Evolutionary conservation across 2,113 vertebrate genomes (phyloP).

Genomic region (Anthoscopus minutus): DNA sequence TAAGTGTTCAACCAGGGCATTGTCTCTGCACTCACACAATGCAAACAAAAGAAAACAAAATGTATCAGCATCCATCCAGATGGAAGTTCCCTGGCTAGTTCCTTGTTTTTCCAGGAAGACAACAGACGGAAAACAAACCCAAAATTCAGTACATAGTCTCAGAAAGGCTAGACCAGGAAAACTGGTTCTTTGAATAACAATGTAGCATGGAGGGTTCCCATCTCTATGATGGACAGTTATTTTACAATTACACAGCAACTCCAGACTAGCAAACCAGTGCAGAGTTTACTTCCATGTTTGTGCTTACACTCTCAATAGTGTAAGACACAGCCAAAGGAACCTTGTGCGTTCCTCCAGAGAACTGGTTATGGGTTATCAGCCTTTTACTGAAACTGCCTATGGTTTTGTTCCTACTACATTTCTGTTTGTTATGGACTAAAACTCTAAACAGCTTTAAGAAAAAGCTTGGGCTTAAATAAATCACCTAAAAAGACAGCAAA

Average conservation of each 20-base stretch:
- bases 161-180: neutral
- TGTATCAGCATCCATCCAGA: neutral
- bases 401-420: neutral
- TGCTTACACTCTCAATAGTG: neutral
- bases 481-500: neutral
- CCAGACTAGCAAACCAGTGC: neutral
- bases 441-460: neutral
- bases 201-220: neutral
- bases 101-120: neutral
- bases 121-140: neutral
- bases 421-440: neutral
- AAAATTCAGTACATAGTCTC: neutral
- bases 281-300: neutral
- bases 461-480: neutral
- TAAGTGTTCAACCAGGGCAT: neutral
- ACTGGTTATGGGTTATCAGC: neutral
- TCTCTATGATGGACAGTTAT: neutral
- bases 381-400: neutral
- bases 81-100: neutral
- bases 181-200: neutral
- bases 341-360: neutral
- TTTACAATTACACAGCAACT: neutral
- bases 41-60: neutral
- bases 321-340: neutral
- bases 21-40: neutral